Evolutionary conservation across 2,888 invertebrate genomes (phyloP).

Genomic region (Ferrisia virgata): DNA sequence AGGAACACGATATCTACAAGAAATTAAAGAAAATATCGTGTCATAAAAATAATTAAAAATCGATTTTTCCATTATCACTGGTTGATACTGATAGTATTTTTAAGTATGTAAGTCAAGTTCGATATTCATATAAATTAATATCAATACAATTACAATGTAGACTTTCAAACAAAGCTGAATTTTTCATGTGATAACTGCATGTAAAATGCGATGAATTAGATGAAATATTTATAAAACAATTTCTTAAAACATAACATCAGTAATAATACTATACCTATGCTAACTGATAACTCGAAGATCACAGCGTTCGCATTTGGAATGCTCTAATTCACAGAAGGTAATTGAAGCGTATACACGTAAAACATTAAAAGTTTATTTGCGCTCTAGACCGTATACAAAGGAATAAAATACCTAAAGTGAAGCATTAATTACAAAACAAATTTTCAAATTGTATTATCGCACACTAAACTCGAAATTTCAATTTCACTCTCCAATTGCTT

Average conservation of each 20-base stretch:
- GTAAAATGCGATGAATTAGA: not conserved
- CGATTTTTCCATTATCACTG: not conserved
- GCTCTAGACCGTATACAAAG: not conserved
- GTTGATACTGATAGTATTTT: not conserved
- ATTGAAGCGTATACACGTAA: not conserved
- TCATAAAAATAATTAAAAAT: not conserved
- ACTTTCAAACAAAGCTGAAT: too few species aligned
- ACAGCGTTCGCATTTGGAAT: slow-evolving; percentile 10
- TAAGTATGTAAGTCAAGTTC: not conserved
- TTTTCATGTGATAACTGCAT: not conserved
- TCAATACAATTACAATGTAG: too few species aligned
- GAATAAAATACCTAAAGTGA: not conserved
- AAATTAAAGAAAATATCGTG: not conserved
- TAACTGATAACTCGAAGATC: not conserved
- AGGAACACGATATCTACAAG: not conserved
- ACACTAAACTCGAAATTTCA: not conserved
- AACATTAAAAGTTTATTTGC: not conserved
- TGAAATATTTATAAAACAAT: not conserved
- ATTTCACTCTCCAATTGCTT: not conserved
- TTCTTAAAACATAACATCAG: not conserved
- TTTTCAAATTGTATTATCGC: not conserved
- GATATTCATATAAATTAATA: not conserved
- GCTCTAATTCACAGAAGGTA: not conserved
- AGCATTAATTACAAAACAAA: not conserved
- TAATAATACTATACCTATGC: not conserved